Conservation (phyloP, 2,888 invertebrate genomes). For the Thymelicus sylvestris region DNA sequence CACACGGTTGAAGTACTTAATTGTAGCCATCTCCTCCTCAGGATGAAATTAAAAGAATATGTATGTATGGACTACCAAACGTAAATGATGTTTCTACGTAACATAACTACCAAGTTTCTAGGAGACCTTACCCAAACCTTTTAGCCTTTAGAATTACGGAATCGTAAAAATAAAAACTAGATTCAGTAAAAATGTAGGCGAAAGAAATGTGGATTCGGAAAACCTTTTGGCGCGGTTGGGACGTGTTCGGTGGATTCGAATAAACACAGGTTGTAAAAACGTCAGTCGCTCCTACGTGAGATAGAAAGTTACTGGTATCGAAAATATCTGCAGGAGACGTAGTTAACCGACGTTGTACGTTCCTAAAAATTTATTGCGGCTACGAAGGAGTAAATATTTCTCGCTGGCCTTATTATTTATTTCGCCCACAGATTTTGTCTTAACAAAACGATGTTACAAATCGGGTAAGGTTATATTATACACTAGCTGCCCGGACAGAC, state of each 20-base stretch:
- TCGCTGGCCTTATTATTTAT: background rate
- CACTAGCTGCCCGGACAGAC: no score
- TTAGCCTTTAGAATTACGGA: background rate
- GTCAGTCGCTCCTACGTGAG: conserved; percentile 30
- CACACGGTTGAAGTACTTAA: no score
- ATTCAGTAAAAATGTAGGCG: background rate
- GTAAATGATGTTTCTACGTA: no score
- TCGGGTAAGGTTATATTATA: background rate
- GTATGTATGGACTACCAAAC: no score
- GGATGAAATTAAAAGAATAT: no score
- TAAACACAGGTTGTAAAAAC: conserved; percentile 35
- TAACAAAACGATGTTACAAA: background rate
- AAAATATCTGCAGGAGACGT: conserved; percentile 11
- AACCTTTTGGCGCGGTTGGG: conserved; percentile 10
- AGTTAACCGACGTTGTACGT: background rate
- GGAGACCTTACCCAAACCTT: background rate
- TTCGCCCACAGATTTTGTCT: background rate
- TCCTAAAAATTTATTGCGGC: background rate
- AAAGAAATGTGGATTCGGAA: conserved; percentile 13
- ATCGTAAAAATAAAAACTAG: conserved; percentile 4
- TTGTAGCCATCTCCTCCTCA: no score
- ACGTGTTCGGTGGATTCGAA: conserved; percentile 30
- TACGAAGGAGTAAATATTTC: background rate
- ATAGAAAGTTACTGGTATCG: conserved; percentile 35
- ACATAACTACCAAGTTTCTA: background rate